Evolutionary conservation across 2,888 invertebrate genomes (phyloP), one percentile per base, ranked within the genome.

Genomic region (Xylota sylvarum): DNA sequence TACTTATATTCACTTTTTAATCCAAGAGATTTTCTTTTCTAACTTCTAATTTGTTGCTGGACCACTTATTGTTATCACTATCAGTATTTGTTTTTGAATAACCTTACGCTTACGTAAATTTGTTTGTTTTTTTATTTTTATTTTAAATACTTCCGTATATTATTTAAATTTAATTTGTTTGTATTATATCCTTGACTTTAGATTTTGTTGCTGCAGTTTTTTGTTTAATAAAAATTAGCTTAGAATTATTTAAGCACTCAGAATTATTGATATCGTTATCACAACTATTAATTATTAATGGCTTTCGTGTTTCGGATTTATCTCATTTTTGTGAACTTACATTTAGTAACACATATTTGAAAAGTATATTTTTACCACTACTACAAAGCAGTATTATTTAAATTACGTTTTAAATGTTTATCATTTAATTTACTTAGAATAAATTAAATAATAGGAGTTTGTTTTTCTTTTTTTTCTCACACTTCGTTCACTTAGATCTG

Each of bases 171-270:
- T 43, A 43, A 43, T 5, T 32, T 43, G 9, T 7, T 30, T 40
- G 5, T 17, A 9, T 48, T 73, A 12, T 58, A 43, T 69, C 12
- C 60, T 67, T 1, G 10, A 50, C n/a, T 37, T 50, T 52, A 27
- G 4, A 14, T 62, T 46, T 52, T 37, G 12, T 14, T 14, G 4
- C 32, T 43, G 40, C 32, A 43, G 5, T 46, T 50, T 46, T 17
- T 65, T 35, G 5, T 40, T n/a, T 40, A 40, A 67, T 52, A 72
- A 73, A 37, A 52, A 60, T 67, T 37, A 76, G 35, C 43, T 69
- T 81, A 69, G 17, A 69, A 79, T 78, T 43, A 83, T 62, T 73
- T 84, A 79, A 74, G 79, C 84, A 84, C 73, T 84, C 73, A 64
- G 69, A 79, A 69, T 73, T 78, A 73, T 79, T 84, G 73, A 67